Evolutionary conservation across 2,113 vertebrate species (phyloP), one percentile per base, ranked within the genome.

Genomic region (Sigmodon hispidus): DNA sequence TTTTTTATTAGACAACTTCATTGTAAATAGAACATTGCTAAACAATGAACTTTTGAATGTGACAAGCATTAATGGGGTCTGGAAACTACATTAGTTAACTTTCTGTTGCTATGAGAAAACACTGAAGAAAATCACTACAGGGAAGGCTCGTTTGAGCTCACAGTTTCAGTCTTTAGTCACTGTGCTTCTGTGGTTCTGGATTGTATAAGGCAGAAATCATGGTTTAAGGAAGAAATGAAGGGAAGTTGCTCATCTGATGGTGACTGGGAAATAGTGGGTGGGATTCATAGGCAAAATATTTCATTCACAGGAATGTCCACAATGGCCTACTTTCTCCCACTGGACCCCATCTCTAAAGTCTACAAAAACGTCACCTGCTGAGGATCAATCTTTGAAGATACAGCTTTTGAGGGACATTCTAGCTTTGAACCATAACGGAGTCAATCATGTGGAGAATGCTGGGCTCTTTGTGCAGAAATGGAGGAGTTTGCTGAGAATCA

Each of bases 401-500:
- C 0, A 8, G 29, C 9, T 31, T 48, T 61, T 61, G 11, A 12
- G 55, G 40, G 52, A 13, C 69, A 59, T 59, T 59, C n/a, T 59
- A 5, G 3, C 26, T 89, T 55, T 1, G 5, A 76, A 36, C 31
- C 43, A n/a, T 1, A 24, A 48, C 13, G 13, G 16, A 88, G 52
- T 4, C 40, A 17, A 19, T 29, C 31, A 36, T 40, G 67, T 40
- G 67, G 26, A 73, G 50, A 21, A 29, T 21, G 40, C 22, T 5
- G 21, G n/a, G 15, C 1, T 48, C 57, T n/a, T 61, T 21, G 2
- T 6, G 57, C 3, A 59, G 45, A 40, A 70, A 10, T 1, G 69
- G 24, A 12, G 5, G 2, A 2, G 11, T 29, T 31, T 57, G 26
- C 11, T 21, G 0, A 50, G 52, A 48, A 5, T 29, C 1, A 0